phyloP scores from a whole-genome alignment of 2,888 invertebrate species.

The Horisme vitalbata region DNA sequence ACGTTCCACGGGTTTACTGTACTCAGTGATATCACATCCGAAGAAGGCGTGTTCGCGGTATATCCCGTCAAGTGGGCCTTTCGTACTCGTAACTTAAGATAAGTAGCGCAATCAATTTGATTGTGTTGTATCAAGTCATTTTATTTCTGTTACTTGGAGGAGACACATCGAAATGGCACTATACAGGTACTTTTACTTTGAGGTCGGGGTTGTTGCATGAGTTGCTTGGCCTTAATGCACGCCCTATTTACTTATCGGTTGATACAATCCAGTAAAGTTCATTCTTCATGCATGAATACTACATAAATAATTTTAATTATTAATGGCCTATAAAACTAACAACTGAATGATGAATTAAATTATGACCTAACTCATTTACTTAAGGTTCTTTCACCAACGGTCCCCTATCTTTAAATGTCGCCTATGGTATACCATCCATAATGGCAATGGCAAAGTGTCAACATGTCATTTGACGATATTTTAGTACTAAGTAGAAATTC shows the following conservation, averaged over 20 bases:
- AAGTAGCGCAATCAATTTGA: slow-evolving; percentile 41
- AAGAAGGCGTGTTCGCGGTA: slow-evolving; percentile 71
- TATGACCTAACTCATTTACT: no score
- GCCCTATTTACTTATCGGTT: slow-evolving; percentile 2
- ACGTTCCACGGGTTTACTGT: slow-evolving; percentile 58
- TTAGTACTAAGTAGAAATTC: no score
- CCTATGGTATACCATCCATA: no score
- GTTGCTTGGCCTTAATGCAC: slow-evolving; percentile 16
- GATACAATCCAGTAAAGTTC: not conserved
- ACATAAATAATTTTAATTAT: no score
- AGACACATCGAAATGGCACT: slow-evolving; percentile 63
- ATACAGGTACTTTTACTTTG: slow-evolving; percentile 60
- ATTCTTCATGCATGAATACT: not conserved
- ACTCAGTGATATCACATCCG: slow-evolving; percentile 68
- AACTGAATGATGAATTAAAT: no score
- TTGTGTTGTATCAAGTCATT: slow-evolving; percentile 40
- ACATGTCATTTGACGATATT: no score
- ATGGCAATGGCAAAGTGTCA: no score
- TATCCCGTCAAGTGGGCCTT: slow-evolving; percentile 47
- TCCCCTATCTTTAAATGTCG: no score
- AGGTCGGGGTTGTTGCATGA: slow-evolving; percentile 28
- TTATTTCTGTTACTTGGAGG: slow-evolving; percentile 49
- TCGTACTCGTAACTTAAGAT: slow-evolving; percentile 53
- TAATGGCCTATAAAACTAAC: no score
- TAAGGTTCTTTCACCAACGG: no score